Conservation (phyloP, 2,888 invertebrate genomes). For the Clunio marinus region DNA sequence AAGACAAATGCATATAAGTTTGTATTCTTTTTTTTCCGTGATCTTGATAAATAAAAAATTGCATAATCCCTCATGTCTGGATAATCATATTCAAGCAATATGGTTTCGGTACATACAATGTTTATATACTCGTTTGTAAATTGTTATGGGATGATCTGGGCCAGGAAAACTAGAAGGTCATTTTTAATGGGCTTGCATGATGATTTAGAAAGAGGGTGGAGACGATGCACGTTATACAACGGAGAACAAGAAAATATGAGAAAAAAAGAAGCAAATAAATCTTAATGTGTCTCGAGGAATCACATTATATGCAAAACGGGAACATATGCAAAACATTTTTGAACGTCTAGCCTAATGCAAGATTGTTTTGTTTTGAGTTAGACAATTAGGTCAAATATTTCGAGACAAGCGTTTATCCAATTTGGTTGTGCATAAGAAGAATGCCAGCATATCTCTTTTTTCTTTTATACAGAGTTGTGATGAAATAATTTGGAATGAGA, state of each 20-base stretch:
- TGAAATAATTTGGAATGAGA: neutral
- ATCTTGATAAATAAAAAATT: conserved; percentile 30
- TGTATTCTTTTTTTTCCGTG: too few relatives aligned
- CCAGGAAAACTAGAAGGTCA: too few relatives aligned
- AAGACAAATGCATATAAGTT: neutral
- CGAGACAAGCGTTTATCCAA: conserved; percentile 27
- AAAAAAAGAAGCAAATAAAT: too few relatives aligned
- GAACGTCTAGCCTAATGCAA: conserved; percentile 17
- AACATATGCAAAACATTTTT: conserved; percentile 25
- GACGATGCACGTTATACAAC: too few relatives aligned
- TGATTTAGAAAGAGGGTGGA: too few relatives aligned
- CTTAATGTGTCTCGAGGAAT: neutral
- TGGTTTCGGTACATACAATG: too few relatives aligned
- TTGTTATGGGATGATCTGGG: too few relatives aligned
- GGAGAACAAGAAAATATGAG: too few relatives aligned
- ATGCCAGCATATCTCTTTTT: too few relatives aligned
- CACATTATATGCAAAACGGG: neutral
- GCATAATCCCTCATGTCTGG: conserved; percentile 26
- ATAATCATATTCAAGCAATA: conserved; percentile 1
- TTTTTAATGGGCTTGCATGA: too few relatives aligned
- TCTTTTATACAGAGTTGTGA: neutral
- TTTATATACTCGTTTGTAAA: too few relatives aligned
- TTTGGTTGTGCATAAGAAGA: neutral
- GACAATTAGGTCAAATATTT: conserved; percentile 37
- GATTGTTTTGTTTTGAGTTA: conserved; percentile 13